Evolutionary conservation across 2,113 vertebrate genomes (phyloP).

Genomic region (Rhabdornis inornatus): DNA sequence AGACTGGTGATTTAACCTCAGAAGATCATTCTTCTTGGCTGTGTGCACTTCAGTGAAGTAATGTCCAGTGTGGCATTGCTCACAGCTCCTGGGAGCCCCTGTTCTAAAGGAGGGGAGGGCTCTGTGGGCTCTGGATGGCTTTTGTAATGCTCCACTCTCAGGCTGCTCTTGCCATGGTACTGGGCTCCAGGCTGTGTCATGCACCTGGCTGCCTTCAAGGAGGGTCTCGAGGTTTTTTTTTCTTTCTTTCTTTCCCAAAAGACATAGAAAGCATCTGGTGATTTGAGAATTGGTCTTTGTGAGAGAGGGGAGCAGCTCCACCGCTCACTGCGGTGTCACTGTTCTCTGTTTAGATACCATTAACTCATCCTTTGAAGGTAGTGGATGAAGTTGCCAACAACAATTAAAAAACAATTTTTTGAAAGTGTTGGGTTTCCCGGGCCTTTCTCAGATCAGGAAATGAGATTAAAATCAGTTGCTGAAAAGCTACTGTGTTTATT

Average conservation of each 20-base stretch:
- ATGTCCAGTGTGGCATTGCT: neutral
- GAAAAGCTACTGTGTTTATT: conserved; percentile 47
- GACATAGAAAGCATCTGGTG: neutral
- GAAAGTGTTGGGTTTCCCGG: conserved; percentile 14
- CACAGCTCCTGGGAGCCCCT: neutral
- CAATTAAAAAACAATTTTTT: conserved; percentile 50
- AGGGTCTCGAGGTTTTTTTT: neutral
- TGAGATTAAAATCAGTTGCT: conserved; percentile 50
- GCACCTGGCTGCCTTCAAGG: neutral
- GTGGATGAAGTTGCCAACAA: conserved; percentile 40
- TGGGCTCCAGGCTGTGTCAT: neutral
- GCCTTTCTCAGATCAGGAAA: conserved; percentile 51
- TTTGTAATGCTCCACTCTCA: neutral
- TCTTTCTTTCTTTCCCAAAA: neutral
- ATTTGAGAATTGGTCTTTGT: conserved; percentile 4
- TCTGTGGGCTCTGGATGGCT: accelerated
- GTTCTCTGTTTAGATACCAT: conserved; percentile 31
- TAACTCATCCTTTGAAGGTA: conserved; percentile 54
- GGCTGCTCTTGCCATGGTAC: accelerated
- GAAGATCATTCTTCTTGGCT: neutral
- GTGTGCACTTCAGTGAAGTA: neutral
- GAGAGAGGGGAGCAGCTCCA: neutral
- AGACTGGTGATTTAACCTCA: neutral
- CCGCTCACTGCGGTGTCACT: neutral
- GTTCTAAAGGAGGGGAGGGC: neutral